Conservation (phyloP, 1,140 invertebrate species). For the Nylanderia fulva region DNA sequence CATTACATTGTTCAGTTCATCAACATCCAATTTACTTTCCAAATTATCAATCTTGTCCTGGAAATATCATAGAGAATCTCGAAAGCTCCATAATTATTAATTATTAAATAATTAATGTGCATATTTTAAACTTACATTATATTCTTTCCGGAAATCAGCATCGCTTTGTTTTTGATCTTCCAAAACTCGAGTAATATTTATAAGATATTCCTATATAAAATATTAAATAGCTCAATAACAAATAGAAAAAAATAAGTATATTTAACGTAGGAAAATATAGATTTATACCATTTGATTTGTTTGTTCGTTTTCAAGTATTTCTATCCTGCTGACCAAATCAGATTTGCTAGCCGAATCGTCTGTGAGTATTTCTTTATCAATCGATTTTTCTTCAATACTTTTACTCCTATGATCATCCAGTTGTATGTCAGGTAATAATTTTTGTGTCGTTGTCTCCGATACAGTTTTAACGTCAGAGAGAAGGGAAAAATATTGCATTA, state of each 20-base stretch:
- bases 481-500: slow-evolving; percentile 60
- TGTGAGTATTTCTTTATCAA: not conserved
- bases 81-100: not conserved
- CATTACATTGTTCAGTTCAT: slow-evolving; percentile 56
- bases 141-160: slow-evolving; percentile 63
- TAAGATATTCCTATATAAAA: slow-evolving; percentile 68
- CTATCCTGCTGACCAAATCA: slow-evolving; percentile 68
- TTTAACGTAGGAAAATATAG: not conserved
- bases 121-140: slow-evolving; percentile 71
- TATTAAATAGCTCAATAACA: slow-evolving; percentile 13
- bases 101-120: slow-evolving; percentile 21
- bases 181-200: slow-evolving; percentile 69
- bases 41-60: slow-evolving; percentile 72
- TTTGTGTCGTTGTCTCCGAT: not conserved
- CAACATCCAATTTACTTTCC: slow-evolving; percentile 69
- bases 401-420: not conserved
- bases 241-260: too few species aligned
- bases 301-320: slow-evolving; percentile 74
- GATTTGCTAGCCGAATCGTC: not conserved
- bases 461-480: slow-evolving; percentile 3
- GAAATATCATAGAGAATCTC: slow-evolving; percentile 28
- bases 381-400: not conserved
- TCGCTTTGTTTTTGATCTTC: slow-evolving; percentile 65
- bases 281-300: slow-evolving; percentile 75
- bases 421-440: not conserved